Percentiles rank a stretch among this genome's conserved stretches.
Conservation (phyloP, 2,797 vertebrate species). For the Anolis apletophallus region DNA sequence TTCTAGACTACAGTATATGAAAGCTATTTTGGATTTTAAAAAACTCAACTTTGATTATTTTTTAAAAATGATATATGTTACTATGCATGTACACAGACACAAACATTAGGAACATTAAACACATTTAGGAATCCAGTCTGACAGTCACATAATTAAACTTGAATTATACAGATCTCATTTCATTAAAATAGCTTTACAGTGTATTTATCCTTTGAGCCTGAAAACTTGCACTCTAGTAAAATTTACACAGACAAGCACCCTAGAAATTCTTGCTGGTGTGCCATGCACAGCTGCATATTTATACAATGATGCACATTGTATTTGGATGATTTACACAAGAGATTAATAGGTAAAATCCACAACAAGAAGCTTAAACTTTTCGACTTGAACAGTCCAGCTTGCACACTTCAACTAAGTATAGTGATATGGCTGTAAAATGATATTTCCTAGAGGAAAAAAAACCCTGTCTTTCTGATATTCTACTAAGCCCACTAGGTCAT, state of each 20-base stretch:
- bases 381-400: slow-evolving; percentile 1
- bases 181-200: slow-evolving; percentile 60
- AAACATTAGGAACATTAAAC: slow-evolving; percentile 15
- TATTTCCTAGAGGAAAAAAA: neutral
- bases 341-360: neutral
- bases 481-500: neutral
- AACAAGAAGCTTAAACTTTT: neutral
- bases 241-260: slow-evolving; percentile 59
- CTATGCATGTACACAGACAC: neutral
- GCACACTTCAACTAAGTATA: accelerated
- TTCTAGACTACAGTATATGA: neutral
- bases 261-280: slow-evolving; percentile 54
- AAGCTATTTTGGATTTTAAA: neutral
- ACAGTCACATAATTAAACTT: slow-evolving; percentile 59
- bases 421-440: accelerated
- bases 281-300: slow-evolving; percentile 55
- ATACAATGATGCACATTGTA: neutral
- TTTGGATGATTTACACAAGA: neutral
- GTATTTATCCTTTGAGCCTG: slow-evolving; percentile 63
- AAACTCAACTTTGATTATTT: neutral
- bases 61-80: too few relatives aligned
- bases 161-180: slow-evolving; percentile 68
- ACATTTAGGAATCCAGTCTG: slow-evolving; percentile 55
- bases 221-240: slow-evolving; percentile 66
- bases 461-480: neutral